Percentiles rank a stretch among this genome's conserved stretches.
Conservation (phyloP, 2,888 invertebrate genomes). For the Apeira syringaria region DNA sequence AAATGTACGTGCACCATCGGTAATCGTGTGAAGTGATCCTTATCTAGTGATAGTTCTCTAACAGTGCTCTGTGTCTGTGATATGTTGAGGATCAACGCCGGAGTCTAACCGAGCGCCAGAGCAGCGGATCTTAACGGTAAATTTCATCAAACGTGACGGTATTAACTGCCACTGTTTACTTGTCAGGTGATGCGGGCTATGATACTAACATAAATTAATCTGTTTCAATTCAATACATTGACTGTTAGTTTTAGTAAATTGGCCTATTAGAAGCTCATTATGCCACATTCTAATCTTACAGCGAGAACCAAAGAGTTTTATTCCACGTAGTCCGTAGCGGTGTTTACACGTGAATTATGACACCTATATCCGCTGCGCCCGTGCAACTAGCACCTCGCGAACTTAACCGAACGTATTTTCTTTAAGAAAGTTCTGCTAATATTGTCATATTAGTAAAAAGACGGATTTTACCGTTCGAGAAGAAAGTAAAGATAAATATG, state of each 20-base stretch:
- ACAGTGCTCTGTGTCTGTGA: conserved; percentile 58
- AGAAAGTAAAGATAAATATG: conserved; percentile 64
- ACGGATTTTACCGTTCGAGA: conserved; percentile 64
- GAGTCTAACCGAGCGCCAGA: conserved; percentile 52
- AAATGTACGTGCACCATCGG: conserved; percentile 69
- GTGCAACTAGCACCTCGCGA: conserved; percentile 37
- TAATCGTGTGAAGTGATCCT: conserved; percentile 70
- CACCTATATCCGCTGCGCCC: conserved; percentile 51
- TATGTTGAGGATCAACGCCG: conserved; percentile 60
- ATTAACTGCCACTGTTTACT: conserved; percentile 72
- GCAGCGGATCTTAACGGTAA: conserved; percentile 80
- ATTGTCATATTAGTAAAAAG: conserved; percentile 28
- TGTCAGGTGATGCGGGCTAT: conserved; percentile 65
- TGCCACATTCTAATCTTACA: conserved; percentile 47
- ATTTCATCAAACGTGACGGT: conserved; percentile 62
- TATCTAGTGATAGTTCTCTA: conserved; percentile 57
- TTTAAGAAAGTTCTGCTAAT: conserved; percentile 47
- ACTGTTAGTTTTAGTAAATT: conserved; percentile 10
- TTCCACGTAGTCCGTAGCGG: conserved; percentile 70
- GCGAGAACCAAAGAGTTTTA: conserved; percentile 43
- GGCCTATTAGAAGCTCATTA: conserved; percentile 39
- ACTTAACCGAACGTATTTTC: conserved; percentile 40
- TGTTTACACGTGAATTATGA: conserved; percentile 78
- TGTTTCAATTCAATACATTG: conserved; percentile 11
- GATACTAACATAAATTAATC: conserved; percentile 15